Evolutionary conservation across 37 sponge, comb jelly and placozoan genomes (phyloP), one percentile per base, ranked within the genome.

Genomic region (Chondrilla cf. caribensis): DNA sequence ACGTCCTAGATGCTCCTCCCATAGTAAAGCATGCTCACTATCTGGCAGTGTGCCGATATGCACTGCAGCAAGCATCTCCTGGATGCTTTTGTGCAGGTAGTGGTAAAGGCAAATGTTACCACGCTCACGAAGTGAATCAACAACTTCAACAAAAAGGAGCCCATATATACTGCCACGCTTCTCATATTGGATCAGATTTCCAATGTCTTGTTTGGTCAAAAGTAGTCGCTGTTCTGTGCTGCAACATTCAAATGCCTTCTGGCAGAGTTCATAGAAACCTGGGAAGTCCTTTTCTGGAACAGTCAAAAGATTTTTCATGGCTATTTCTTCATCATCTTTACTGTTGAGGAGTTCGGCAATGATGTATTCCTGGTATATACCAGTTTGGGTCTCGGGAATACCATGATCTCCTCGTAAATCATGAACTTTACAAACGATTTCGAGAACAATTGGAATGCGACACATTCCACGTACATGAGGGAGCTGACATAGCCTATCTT

Each of bases 401-500:
- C 39, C 18, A 18, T 31, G 7, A 5, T 31, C 71, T 37, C 71
- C 39, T 8, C 14, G 8, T 22, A 38, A 8, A 7, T 31, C 19
- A 9, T 36, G 18, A 6, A 70, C 71, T 38, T 70, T 70, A 36
- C 71, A 70, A 22, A 70, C 71, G 8, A 70, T 70, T 29, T 70
- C 29, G 2, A 70, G 38, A 37, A 70, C 71, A 9, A 70, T 38
- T 19, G 71, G 71, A 33, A 36, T 18, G 2, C 71, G 37, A 18
- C 71, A 70, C 71, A 70, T 70, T 70, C 71, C 71, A 6, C 18
- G 6, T 8, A 70, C 71, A 31, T 32, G 39, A 70, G 71, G 71
- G 18, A 70, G 71, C 29, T 32, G 39, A 5, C 8, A 3, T 7
- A 70, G 18, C 19, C 38, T 22, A 33, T 14, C 29, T 19, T 37